These are phyloP conservation scores for Climacteris rufus DNA, from an alignment of 2,113 vertebrate genomes.

Conservation along the genomic window DNA sequence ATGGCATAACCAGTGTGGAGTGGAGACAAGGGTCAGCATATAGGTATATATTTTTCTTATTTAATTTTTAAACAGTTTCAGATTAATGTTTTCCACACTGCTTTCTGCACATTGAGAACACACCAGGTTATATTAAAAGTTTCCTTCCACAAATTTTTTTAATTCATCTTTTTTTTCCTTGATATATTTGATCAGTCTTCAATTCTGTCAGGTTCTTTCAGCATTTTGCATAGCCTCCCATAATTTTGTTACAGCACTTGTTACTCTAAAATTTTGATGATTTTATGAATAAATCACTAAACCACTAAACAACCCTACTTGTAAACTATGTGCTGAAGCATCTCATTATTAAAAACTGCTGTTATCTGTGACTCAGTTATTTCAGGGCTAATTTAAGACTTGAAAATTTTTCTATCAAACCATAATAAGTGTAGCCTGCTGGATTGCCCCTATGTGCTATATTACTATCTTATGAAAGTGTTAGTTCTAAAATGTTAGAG, in stretches of 20 bases:
- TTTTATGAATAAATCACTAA: conserved; percentile 16
- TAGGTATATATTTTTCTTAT: neutral
- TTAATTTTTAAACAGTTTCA: neutral
- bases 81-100: neutral
- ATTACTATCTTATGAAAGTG: neutral
- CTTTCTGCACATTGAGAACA: neutral
- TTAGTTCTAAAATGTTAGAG: neutral
- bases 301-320: neutral
- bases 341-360: neutral
- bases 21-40: neutral
- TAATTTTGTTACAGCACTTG: neutral
- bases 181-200: neutral
- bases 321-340: neutral
- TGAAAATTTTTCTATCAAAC: neutral
- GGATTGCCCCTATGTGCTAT: neutral
- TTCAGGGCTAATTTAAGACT: neutral
- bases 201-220: neutral
- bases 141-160: neutral
- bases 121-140: neutral
- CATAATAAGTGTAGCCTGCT: neutral
- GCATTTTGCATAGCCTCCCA: neutral
- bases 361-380: neutral
- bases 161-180: neutral
- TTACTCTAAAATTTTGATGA: neutral
- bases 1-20: neutral